Evolutionary conservation across 2,797 vertebrate species (phyloP), one percentile per base, ranked within the genome.

Genomic region (Etheostoma nigrum): DNA sequence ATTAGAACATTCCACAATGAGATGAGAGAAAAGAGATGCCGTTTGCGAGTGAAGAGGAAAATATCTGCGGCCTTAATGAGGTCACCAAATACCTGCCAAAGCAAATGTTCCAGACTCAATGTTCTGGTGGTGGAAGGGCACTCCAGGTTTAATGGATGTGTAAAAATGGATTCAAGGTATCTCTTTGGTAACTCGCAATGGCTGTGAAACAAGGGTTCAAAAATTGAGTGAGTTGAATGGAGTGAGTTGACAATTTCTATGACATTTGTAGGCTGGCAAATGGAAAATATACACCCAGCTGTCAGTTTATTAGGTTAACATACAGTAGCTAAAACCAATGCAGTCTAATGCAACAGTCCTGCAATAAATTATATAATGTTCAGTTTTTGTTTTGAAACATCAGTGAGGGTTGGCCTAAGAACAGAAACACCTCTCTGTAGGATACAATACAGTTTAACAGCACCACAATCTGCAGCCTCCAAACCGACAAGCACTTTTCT

Each of bases 1-100:
- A 69, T 65, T 55, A 48, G 85, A 85, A 83, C 78, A 72, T 85
- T 79, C 61, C 74, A 82, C 81, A 86, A 78, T 75, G 82, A 86
- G 67, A 70, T 30, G 70, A 69, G 73, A 70, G 70, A 71, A 82
- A 85, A 77, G 78, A 92, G 85, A 92, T 90, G 14, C 69, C 42
- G 19, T 85, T 85, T 86, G 78, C 36, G 4, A 72, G 66, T 19
- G 2, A 54, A 76, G 68, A 73, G 74, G 71, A 47, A 85, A 83
- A 82, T 9, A 63, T 87, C 85, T 81, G 79, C 13, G 14, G 83
- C 74, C 84, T 67, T 72, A 82, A 91, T 78, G 86, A 88, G 88
- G 88, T 92, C 88, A 91, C 79, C 66, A 78, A 89, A 86, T 83
- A 77, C 76, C 86, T 85, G 85, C 83, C 82, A 81, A 89, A 88